Base-by-base conservation (phyloP, 2,888 invertebrate genomes). In the Coelinius sp. region DNA sequence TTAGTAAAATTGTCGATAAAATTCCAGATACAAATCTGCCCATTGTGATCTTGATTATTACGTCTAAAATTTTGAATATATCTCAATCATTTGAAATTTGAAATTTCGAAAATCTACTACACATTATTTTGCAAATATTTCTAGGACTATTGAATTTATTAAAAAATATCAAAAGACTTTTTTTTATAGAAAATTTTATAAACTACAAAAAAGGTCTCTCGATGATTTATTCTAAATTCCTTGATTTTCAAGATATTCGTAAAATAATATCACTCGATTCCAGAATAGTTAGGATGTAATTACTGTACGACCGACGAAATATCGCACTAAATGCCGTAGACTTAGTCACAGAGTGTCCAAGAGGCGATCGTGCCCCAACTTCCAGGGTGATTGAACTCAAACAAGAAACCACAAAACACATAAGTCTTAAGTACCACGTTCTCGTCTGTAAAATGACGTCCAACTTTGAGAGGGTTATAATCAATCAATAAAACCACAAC, bases 231-330 rank as follows among this genome's bases (percentile, higher is more conserved):
- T 31, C 8, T 31, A n/a, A n/a, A n/a, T n/a, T n/a, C n/a, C n/a
- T n/a, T n/a, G n/a, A n/a, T n/a, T n/a, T n/a, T n/a, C n/a, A n/a
- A n/a, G n/a, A n/a, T n/a, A n/a, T n/a, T n/a, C n/a, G n/a, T n/a
- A n/a, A n/a, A n/a, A n/a, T n/a, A 35, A 35, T 35, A 35, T 7
- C 35, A 10, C n/a, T 46, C 17, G 22, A 56, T 22, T 56, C 35
- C 35, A 35, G 3, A 35, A 12, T 31, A 22, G 20, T 63, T 63
- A 17, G 25, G 7, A 59, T 46, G 41, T 14, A 12, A 73, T 81
- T 78, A 83, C 83, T 81, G 59, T 81, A 82, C 68, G 68, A 78
- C 65, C 81, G 79, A 7, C 80, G 80, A 67, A 83, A 83, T 44
- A 83, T 75, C 1, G 79, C 68, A 44, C 82, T 79, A 44, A 84